phyloP scores from a whole-genome alignment of 2,888 invertebrate species.

The Lamproptera curius region DNA sequence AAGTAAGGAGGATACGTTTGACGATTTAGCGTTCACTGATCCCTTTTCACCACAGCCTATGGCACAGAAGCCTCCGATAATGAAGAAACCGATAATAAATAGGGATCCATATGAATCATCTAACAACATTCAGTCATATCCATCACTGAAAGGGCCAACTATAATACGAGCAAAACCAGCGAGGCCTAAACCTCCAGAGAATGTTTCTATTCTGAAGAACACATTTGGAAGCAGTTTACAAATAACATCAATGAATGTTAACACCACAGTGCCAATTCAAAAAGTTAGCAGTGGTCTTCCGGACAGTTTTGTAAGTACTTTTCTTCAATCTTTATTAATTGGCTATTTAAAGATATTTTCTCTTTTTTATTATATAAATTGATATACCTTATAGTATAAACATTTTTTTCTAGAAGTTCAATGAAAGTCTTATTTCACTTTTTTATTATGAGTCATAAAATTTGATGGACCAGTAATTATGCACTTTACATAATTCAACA shows the following conservation, averaged over 20 bases:
- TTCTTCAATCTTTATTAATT: too few relatives aligned
- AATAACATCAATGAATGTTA: constrained; percentile 57
- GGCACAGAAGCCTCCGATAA: constrained; percentile 47
- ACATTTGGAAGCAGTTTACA: constrained; percentile 53
- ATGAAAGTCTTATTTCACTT: too few relatives aligned
- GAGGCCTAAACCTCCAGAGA: constrained; percentile 76
- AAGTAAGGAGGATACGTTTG: constrained; percentile 60
- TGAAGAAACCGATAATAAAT: constrained; percentile 76
- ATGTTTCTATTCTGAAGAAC: constrained; percentile 58
- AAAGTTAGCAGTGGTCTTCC: constrained; percentile 56
- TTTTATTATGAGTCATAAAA: too few relatives aligned
- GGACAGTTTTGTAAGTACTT: constrained; percentile 61
- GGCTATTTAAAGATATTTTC: too few relatives aligned
- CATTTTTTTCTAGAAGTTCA: too few relatives aligned
- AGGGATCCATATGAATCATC: constrained; percentile 82
- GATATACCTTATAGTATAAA: too few relatives aligned
- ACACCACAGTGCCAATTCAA: constrained; percentile 64
- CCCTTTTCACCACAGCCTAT: constrained; percentile 74
- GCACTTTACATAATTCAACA: too few relatives aligned
- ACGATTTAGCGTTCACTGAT: constrained; percentile 75
- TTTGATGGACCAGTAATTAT: too few relatives aligned
- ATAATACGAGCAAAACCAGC: constrained; percentile 84
- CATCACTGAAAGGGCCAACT: constrained; percentile 80
- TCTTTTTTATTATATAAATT: too few relatives aligned
- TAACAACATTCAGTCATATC: constrained; percentile 51